phyloP scores from a whole-genome alignment of 2,888 invertebrate genomes.

The Xanthia togata region DNA sequence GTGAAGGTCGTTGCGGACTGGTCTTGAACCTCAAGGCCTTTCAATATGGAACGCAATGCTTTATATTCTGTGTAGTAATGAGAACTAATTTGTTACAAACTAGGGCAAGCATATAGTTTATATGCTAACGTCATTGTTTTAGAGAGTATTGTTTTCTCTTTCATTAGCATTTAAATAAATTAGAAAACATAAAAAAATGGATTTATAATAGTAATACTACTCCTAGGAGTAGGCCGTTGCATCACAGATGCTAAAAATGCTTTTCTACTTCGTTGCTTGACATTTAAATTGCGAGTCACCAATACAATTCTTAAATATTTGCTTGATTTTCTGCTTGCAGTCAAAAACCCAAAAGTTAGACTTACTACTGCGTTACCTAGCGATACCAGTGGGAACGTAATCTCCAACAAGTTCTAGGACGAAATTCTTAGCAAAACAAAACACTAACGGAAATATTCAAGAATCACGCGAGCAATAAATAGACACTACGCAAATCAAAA shows the following conservation, averaged over 20 bases:
- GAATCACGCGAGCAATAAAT: slow-evolving; percentile 16
- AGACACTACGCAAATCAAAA: slow-evolving; percentile 19
- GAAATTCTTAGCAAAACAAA: slow-evolving; percentile 23
- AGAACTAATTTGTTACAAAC: slow-evolving; percentile 26
- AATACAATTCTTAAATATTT: background rate
- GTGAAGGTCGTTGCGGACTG: slow-evolving; percentile 4
- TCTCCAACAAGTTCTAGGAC: background rate
- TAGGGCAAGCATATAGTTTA: slow-evolving; percentile 16
- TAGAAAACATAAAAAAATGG: no score
- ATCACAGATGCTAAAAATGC: no score
- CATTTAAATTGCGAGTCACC: background rate
- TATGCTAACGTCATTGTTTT: background rate
- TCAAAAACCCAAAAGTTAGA: background rate
- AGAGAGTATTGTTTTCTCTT: slow-evolving; percentile 1
- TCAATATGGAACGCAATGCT: slow-evolving; percentile 20
- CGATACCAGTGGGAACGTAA: background rate
- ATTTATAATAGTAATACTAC: no score
- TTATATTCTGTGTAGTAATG: slow-evolving; percentile 32
- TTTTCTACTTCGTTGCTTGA: no score
- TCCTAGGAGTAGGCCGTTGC: no score
- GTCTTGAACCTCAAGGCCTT: slow-evolving; percentile 17
- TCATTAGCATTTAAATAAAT: no score
- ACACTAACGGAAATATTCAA: slow-evolving; percentile 21
- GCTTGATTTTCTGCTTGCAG: background rate
- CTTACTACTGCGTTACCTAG: no score